phyloP scores from a whole-genome alignment of 2,113 vertebrate genomes.

The Setophaga petechia region DNA sequence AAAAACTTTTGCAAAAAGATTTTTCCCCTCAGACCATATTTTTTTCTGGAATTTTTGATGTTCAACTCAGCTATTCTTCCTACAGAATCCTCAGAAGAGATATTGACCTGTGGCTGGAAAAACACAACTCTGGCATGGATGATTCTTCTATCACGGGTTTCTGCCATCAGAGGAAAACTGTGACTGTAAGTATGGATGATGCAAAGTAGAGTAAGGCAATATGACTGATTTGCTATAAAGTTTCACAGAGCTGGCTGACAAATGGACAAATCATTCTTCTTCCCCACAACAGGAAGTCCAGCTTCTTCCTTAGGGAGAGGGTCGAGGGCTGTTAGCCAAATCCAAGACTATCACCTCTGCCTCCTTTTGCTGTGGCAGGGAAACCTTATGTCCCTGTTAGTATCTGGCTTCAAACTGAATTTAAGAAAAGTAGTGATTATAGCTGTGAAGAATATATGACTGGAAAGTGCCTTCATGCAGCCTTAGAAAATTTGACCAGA shows the following conservation, averaged over 20 bases:
- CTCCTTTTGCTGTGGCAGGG: not conserved
- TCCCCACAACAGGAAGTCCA: not conserved
- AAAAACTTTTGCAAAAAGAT: not conserved
- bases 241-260: not conserved
- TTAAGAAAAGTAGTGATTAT: not conserved
- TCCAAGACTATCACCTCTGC: not conserved
- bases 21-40: rapidly evolving
- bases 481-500: not conserved
- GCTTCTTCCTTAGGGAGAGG: not conserved
- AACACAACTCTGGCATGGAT: not conserved
- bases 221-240: not conserved
- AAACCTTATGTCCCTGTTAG: not conserved
- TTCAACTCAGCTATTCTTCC: not conserved
- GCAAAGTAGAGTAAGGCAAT: not conserved
- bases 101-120: not conserved
- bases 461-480: not conserved
- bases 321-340: rapidly evolving
- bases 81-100: not conserved
- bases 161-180: not conserved
- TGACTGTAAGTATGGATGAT: not conserved
- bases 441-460: not conserved
- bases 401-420: not conserved
- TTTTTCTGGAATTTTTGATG: not conserved
- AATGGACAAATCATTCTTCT: not conserved
- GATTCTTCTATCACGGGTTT: not conserved